phyloP scores from a whole-genome alignment of 1,140 invertebrate genomes.

The Anastrepha obliqua region DNA sequence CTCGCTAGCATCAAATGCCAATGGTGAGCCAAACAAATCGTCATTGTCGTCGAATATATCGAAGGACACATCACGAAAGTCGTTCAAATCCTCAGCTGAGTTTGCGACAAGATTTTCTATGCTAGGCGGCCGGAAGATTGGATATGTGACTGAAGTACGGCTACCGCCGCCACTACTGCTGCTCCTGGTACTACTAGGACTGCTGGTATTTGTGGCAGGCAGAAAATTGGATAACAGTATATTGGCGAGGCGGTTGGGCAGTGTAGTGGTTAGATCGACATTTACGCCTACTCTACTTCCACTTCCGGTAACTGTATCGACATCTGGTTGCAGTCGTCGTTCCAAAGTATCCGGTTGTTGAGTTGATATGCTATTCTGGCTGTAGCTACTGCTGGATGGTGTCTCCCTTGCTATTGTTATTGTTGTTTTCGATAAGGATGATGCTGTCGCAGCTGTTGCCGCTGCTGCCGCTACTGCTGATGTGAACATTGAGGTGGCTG shows the following conservation, averaged over 20 bases:
- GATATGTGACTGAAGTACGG: conserved; percentile 11
- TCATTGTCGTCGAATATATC: conserved; percentile 77
- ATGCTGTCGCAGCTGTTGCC: not conserved
- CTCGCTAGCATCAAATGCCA: conserved; percentile 78
- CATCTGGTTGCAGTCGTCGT: conserved; percentile 47
- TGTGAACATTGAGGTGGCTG: conserved; percentile 19
- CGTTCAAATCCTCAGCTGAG: conserved; percentile 69
- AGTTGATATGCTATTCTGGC: conserved; percentile 38
- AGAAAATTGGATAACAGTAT: conserved; percentile 39
- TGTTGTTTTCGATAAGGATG: not conserved
- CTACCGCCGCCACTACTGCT: not conserved
- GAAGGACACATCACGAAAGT: conserved; percentile 71
- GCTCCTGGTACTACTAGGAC: not conserved
- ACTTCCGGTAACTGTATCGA: conserved; percentile 37
- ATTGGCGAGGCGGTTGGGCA: conserved; percentile 22
- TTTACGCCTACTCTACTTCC: conserved; percentile 45
- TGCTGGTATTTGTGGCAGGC: conserved; percentile 36
- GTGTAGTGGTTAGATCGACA: not conserved
- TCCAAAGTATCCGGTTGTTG: conserved; percentile 28
- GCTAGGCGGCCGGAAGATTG: conserved; percentile 66
- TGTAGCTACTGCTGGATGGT: not conserved
- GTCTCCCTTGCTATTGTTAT: not conserved
- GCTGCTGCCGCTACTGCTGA: not conserved
- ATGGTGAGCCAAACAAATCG: conserved; percentile 77
- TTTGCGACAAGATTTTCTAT: conserved; percentile 70